phyloP scores from a whole-genome alignment of 2,888 invertebrate species.

The Geophilus truncorum region DNA sequence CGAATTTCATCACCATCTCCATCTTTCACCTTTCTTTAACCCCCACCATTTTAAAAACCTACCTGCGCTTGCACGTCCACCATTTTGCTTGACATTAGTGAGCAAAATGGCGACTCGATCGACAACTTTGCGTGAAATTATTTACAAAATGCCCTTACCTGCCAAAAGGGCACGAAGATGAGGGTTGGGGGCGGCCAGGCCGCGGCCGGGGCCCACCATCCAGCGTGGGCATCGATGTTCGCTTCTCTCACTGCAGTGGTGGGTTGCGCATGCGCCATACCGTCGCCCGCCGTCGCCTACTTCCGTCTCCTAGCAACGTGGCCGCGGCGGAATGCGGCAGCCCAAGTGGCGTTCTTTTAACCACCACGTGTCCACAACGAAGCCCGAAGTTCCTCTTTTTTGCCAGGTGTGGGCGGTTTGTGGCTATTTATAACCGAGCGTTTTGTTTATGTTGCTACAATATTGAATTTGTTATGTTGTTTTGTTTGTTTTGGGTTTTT shows the following conservation, averaged over 20 bases:
- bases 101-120: too few species aligned
- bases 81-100: too few species aligned
- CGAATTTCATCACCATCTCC: not conserved
- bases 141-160: not conserved
- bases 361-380: not conserved
- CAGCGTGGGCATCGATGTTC: not conserved
- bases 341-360: not conserved
- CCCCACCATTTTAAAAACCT: not conserved
- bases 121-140: not conserved
- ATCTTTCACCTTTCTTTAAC: not conserved
- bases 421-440: not conserved
- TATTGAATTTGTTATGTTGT: not conserved
- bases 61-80: too few species aligned
- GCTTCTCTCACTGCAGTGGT: not conserved
- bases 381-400: not conserved
- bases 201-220: conserved; percentile 14
- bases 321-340: conserved; percentile 4
- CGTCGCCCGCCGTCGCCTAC: not conserved
- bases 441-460: not conserved
- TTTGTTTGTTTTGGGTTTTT: not conserved
- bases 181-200: not conserved
- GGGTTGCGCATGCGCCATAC: not conserved
- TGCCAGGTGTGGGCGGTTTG: not conserved
- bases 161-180: not conserved
- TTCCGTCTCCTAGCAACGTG: conserved; percentile 1